Evolutionary conservation across 1,140 invertebrate genomes (phyloP).

Genomic region (Coelopa frigida): DNA sequence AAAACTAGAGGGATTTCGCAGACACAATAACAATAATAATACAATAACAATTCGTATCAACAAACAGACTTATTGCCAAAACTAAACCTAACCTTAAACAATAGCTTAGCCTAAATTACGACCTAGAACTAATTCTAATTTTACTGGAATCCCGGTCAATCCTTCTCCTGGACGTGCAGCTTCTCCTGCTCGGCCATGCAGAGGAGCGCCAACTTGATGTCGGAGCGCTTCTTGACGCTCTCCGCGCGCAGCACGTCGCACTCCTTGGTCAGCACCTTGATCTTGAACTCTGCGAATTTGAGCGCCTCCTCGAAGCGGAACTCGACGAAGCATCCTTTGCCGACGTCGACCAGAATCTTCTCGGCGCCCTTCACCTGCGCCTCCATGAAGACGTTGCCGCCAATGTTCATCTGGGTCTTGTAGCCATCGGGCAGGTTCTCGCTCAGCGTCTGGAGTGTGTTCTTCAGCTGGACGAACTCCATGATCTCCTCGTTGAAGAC

Average conservation of each 20-base stretch:
- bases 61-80: too few species aligned
- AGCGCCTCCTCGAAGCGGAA: slow-evolving; percentile 64
- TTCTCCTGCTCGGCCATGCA: slow-evolving; percentile 55
- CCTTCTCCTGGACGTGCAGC: not conserved
- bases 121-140: not conserved
- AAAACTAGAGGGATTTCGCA: too few species aligned
- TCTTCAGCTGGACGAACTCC: slow-evolving; percentile 67
- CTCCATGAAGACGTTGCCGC: slow-evolving; percentile 68
- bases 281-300: slow-evolving; percentile 61
- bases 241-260: slow-evolving; percentile 56
- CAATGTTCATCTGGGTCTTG: slow-evolving; percentile 70
- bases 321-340: slow-evolving; percentile 68
- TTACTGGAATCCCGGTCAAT: not conserved
- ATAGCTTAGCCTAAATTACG: not conserved
- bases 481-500: slow-evolving; percentile 58
- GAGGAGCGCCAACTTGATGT: slow-evolving; percentile 71
- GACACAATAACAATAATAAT: too few species aligned
- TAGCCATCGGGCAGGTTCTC: slow-evolving; percentile 51
- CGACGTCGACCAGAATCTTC: slow-evolving; percentile 64
- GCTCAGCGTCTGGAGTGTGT: slow-evolving; percentile 53
- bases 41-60: too few species aligned
- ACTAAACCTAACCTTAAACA: not conserved
- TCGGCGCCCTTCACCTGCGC: slow-evolving; percentile 57
- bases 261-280: slow-evolving; percentile 57
- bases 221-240: slow-evolving; percentile 63